Conservation (phyloP, 2,888 invertebrate species). For the Brachyptera risi region DNA sequence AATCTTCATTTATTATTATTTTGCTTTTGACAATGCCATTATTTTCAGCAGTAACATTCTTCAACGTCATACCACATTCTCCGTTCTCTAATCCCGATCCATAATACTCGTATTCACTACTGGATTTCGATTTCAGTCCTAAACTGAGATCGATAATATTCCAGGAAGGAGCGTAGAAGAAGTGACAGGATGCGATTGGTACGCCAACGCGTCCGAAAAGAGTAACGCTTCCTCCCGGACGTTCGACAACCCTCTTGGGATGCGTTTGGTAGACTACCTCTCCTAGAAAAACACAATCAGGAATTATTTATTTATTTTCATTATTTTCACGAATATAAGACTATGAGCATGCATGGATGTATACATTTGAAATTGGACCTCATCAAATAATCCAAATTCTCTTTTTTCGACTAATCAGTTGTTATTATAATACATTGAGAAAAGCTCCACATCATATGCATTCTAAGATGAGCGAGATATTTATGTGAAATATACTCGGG, state of each 20-base stretch:
- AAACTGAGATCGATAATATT: background rate
- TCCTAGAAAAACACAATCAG: background rate
- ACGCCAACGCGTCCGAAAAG: background rate
- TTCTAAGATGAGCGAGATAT: no score
- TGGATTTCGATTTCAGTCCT: background rate
- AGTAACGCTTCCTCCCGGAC: no score
- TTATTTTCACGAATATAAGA: no score
- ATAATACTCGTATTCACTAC: background rate
- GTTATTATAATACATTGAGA: no score
- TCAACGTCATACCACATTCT: background rate
- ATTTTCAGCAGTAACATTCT: background rate
- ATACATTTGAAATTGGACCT: no score
- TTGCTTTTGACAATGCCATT: background rate
- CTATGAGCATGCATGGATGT: no score
- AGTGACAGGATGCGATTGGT: background rate
- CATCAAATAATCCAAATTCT: no score
- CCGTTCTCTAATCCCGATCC: background rate
- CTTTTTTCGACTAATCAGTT: no score
- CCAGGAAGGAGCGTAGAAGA: background rate
- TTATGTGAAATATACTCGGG: no score
- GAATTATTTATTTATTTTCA: no score
- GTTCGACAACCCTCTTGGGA: no score
- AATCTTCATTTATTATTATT: background rate
- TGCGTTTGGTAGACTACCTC: background rate
- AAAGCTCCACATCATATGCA: no score